phyloP scores from a whole-genome alignment of 2,797 vertebrate genomes.

The Menidia menidia region DNA sequence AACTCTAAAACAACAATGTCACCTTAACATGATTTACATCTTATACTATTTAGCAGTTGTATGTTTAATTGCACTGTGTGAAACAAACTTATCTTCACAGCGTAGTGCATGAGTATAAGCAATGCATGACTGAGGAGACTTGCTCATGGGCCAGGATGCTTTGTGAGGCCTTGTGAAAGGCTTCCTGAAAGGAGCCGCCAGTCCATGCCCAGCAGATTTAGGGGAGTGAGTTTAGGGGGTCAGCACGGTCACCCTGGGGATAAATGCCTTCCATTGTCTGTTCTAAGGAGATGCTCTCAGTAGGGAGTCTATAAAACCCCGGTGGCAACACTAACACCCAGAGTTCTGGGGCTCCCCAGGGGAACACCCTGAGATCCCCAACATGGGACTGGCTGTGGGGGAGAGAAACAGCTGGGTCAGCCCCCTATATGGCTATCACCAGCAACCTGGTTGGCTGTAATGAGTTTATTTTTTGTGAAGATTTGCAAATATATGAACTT shows the following conservation, averaged over 20 bases:
- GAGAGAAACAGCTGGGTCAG: conserved; percentile 59
- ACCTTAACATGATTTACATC: neutral
- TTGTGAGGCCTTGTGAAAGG: conserved; percentile 89
- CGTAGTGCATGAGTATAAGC: conserved; percentile 30
- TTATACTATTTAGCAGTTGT: neutral
- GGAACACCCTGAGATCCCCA: conserved; percentile 75
- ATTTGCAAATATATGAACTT: conserved; percentile 66
- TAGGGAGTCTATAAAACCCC: conserved; percentile 90
- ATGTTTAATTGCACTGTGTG: conserved; percentile 12
- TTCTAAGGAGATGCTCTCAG: conserved; percentile 95
- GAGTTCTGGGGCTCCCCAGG: conserved; percentile 82
- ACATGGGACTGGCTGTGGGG: conserved; percentile 42
- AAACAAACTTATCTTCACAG: conserved; percentile 31
- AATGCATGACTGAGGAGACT: conserved; percentile 70
- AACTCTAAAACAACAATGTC: neutral
- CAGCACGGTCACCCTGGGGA: conserved; percentile 90
- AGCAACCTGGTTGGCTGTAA: conserved; percentile 16
- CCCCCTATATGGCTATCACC: conserved; percentile 35
- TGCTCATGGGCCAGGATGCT: conserved; percentile 84
- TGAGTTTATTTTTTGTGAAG: conserved; percentile 18
- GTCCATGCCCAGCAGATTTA: conserved; percentile 81
- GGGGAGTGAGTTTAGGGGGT: conserved; percentile 95
- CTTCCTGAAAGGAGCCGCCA: conserved; percentile 87
- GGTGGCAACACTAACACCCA: conserved; percentile 87
- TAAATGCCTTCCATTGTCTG: conserved; percentile 95